These are phyloP conservation scores for Hyphantria cunea DNA, from an alignment of 1,140 invertebrate species.

Conservation along the genomic window DNA sequence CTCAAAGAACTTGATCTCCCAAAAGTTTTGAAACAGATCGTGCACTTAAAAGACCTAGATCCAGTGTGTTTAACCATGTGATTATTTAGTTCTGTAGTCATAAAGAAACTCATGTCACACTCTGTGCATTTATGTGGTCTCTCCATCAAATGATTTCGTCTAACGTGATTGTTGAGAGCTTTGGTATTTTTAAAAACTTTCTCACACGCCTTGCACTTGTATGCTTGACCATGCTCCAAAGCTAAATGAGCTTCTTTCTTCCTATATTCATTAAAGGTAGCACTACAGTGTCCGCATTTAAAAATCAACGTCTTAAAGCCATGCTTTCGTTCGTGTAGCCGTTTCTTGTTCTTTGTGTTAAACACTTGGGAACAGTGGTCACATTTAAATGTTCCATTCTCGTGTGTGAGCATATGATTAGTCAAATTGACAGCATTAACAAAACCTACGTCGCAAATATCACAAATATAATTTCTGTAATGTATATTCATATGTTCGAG, in stretches of 20 bases:
- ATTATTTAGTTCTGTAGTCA: conserved; percentile 1
- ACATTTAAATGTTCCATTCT: background rate
- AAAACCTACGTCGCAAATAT: conserved; percentile 47
- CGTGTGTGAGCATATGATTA: background rate
- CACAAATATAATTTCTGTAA: conserved; percentile 50
- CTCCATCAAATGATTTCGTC: conserved; percentile 46
- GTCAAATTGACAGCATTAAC: conserved; percentile 21
- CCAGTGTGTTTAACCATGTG: conserved; percentile 81
- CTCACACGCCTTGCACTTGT: conserved; percentile 42
- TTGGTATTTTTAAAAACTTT: conserved; percentile 33
- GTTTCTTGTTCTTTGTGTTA: background rate
- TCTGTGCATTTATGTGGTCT: conserved; percentile 34
- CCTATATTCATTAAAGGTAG: conserved; percentile 40
- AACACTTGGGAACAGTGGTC: background rate
- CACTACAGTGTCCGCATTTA: conserved; percentile 36
- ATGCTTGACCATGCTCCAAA: conserved; percentile 36
- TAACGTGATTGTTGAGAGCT: conserved; percentile 34
- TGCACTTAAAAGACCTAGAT: conserved; percentile 85
- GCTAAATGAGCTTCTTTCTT: conserved; percentile 43
- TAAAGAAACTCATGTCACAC: conserved; percentile 30
- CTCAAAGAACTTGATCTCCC: conserved; percentile 71
- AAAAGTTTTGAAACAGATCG: conserved; percentile 83
- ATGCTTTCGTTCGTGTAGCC: background rate
- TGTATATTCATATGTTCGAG: conserved; percentile 50
- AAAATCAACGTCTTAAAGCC: background rate